Evolutionary conservation across 2,888 invertebrate species (phyloP).

Genomic region (Eupithecia subfuscata): DNA sequence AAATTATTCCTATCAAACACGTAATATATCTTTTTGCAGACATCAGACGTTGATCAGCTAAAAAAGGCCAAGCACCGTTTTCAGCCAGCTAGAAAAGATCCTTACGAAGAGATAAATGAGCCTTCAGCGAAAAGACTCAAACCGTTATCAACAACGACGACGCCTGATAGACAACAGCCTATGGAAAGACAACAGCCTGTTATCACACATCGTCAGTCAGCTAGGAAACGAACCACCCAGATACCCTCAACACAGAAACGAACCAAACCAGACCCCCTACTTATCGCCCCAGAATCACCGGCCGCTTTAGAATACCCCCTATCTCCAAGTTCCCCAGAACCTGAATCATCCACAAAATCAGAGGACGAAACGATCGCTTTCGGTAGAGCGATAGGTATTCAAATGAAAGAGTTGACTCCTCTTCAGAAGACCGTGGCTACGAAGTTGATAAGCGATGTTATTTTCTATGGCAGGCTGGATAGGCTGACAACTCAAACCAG

Average conservation of each 20-base stretch:
- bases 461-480: constrained; percentile 29
- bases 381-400: background rate
- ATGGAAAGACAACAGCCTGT: background rate
- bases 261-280: background rate
- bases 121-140: background rate
- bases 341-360: background rate
- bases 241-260: background rate
- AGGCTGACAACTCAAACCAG: background rate
- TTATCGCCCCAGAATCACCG: background rate
- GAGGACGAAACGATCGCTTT: background rate
- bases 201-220: background rate
- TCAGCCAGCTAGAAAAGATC: background rate
- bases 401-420: constrained; percentile 1
- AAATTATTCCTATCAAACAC: background rate
- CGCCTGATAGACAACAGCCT: background rate
- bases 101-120: background rate
- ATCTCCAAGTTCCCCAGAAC: background rate
- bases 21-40: background rate
- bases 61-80: background rate
- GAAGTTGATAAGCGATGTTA: constrained; percentile 30
- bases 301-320: background rate
- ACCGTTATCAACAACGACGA: background rate
- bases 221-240: background rate
- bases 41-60: background rate
- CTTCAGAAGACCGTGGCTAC: constrained; percentile 17